Evolutionary conservation across 2,113 vertebrate genomes (phyloP).

Genomic region (Psilopogon haemacephalus): DNA sequence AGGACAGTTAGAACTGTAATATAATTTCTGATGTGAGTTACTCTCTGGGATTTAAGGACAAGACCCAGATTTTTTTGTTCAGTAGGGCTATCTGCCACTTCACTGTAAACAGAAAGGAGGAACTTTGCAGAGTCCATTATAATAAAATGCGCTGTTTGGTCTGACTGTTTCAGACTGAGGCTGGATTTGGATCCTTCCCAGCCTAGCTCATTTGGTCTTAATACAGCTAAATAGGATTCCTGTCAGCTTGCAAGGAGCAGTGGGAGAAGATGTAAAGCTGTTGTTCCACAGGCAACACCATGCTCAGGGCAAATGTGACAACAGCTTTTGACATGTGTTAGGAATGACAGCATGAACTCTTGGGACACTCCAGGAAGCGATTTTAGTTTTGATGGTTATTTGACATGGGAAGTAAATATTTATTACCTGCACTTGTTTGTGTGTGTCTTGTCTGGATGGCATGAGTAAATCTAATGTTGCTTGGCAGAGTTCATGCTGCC

Average conservation of each 20-base stretch:
- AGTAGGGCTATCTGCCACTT: not conserved
- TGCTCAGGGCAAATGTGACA: not conserved
- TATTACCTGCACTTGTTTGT: not conserved
- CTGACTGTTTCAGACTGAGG: not conserved
- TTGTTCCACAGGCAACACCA: not conserved
- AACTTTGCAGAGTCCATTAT: not conserved
- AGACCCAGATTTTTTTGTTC: not conserved
- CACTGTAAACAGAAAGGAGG: not conserved
- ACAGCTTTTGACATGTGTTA: not conserved
- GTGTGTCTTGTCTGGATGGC: not conserved
- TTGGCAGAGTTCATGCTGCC: not conserved
- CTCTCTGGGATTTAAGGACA: not conserved
- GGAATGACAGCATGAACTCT: not conserved
- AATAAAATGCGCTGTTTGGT: not conserved
- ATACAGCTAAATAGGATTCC: conserved; percentile 39
- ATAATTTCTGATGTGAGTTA: not conserved
- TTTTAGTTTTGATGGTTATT: not conserved
- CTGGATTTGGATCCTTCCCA: conserved; percentile 39
- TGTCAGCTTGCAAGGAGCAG: not conserved
- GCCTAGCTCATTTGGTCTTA: conserved; percentile 27
- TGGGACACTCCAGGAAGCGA: not conserved
- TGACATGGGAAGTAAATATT: not conserved
- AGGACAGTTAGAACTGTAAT: not conserved
- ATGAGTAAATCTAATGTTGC: not conserved
- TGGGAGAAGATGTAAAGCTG: not conserved